These are phyloP conservation scores for Acleris literana DNA, from an alignment of 2,888 invertebrate genomes.

Conservation along the genomic window DNA sequence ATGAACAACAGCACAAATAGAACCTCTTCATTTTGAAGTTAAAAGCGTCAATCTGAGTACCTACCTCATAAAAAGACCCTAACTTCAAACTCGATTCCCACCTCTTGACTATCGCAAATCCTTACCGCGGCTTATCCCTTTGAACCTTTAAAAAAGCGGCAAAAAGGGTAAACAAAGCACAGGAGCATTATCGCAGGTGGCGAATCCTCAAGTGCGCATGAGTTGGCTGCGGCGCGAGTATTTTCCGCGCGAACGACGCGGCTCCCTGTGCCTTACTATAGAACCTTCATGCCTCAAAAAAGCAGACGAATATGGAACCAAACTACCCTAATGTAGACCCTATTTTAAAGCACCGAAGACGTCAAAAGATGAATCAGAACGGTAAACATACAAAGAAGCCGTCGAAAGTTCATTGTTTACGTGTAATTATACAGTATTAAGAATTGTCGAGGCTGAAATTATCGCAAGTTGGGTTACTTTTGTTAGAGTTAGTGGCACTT, in stretches of 20 bases:
- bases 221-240: conserved; percentile 59
- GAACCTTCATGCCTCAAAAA: conserved; percentile 6
- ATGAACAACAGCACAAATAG: no score
- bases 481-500: neutral
- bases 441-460: conserved; percentile 31
- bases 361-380: neutral
- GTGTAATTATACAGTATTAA: conserved; percentile 31
- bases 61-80: neutral
- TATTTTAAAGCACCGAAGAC: neutral
- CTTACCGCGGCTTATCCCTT: conserved; percentile 33
- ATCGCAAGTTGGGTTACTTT: conserved; percentile 15
- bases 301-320: no score
- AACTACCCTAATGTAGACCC: neutral
- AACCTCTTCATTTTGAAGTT: no score
- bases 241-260: conserved; percentile 54
- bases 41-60: no score
- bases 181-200: conserved; percentile 74
- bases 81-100: conserved; percentile 18
- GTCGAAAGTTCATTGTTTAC: conserved; percentile 42
- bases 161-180: conserved; percentile 58
- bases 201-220: conserved; percentile 74
- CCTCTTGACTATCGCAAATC: conserved; percentile 27
- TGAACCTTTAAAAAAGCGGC: conserved; percentile 55
- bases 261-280: conserved; percentile 43
- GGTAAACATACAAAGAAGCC: conserved; percentile 59